These are phyloP conservation scores for Lophura nycthemera DNA, from an alignment of 2,113 vertebrate genomes.

Conservation along the genomic window DNA sequence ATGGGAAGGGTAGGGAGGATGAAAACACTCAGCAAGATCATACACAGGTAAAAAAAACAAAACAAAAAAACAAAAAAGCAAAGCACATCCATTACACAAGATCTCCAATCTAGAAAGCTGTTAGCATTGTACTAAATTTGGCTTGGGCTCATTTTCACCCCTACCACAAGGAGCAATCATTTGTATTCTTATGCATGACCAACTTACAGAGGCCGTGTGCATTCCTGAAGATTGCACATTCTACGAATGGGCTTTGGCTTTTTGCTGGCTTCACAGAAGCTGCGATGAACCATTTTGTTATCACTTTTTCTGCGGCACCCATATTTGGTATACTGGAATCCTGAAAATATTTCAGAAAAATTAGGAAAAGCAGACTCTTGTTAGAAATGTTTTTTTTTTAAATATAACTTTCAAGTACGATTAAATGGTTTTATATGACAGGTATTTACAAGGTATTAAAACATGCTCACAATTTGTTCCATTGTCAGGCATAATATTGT, in stretches of 20 bases:
- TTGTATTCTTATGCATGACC: fast-evolving
- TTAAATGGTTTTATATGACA: background rate
- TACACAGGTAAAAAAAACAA: fast-evolving
- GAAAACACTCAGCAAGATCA: background rate
- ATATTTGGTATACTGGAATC: conserved; percentile 96
- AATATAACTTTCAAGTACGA: background rate
- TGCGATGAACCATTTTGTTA: conserved; percentile 93
- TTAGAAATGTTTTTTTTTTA: background rate
- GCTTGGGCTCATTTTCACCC: background rate
- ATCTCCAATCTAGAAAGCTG: background rate
- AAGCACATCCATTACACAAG: fast-evolving
- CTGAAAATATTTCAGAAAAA: conserved; percentile 64
- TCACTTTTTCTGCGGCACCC: conserved; percentile 95
- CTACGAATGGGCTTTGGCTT: conserved; percentile 96
- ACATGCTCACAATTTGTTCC: background rate
- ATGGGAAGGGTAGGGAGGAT: too few species aligned
- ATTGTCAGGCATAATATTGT: background rate
- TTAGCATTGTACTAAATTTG: fast-evolving
- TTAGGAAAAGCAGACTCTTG: background rate
- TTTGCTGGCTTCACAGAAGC: conserved; percentile 91
- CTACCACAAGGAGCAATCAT: fast-evolving
- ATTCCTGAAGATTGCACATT: conserved; percentile 96
- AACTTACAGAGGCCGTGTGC: conserved; percentile 92
- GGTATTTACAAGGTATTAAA: background rate
- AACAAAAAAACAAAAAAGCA: background rate